Conservation (phyloP, 2,113 vertebrate species). For the Prochilodus magdalenae region DNA sequence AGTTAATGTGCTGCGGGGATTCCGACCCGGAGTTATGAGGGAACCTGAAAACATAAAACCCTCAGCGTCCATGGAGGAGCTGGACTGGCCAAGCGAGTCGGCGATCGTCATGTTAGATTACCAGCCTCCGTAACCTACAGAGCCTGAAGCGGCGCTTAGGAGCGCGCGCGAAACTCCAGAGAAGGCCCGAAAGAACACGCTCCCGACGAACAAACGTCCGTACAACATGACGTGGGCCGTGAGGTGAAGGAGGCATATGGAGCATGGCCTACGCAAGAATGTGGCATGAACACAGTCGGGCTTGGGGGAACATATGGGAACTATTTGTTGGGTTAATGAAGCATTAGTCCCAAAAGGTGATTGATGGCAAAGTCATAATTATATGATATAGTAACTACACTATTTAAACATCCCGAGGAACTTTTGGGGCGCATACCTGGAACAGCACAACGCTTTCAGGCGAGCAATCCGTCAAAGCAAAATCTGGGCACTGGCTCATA, state of each 20-base stretch:
- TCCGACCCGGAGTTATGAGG: conserved; percentile 55
- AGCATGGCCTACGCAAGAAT: not conserved
- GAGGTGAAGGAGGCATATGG: conserved; percentile 28
- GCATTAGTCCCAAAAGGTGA: conserved; percentile 63
- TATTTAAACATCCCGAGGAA: conserved; percentile 50
- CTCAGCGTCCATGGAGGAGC: not conserved
- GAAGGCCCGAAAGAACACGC: conserved; percentile 2
- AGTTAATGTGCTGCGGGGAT: conserved; percentile 64
- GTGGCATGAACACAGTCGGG: conserved; percentile 29
- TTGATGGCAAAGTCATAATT: conserved; percentile 64
- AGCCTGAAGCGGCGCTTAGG: conserved; percentile 44
- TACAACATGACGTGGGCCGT: conserved; percentile 30
- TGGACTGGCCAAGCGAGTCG: conserved; percentile 8
- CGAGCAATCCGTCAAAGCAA: conserved; percentile 43
- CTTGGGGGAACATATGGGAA: conserved; percentile 59
- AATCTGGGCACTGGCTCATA: conserved; percentile 27
- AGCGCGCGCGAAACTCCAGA: conserved; percentile 11
- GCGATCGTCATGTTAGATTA: conserved; percentile 33
- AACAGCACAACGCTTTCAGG: conserved; percentile 39
- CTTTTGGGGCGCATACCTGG: conserved; percentile 47
- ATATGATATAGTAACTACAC: conserved; percentile 59
- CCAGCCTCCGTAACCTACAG: conserved; percentile 21
- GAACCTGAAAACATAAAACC: conserved; percentile 61
- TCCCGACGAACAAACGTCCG: conserved; percentile 39
- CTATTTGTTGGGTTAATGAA: conserved; percentile 66